These are phyloP conservation scores for Oryzias woworae DNA, from an alignment of 2,113 vertebrate genomes.

Conservation along the genomic window DNA sequence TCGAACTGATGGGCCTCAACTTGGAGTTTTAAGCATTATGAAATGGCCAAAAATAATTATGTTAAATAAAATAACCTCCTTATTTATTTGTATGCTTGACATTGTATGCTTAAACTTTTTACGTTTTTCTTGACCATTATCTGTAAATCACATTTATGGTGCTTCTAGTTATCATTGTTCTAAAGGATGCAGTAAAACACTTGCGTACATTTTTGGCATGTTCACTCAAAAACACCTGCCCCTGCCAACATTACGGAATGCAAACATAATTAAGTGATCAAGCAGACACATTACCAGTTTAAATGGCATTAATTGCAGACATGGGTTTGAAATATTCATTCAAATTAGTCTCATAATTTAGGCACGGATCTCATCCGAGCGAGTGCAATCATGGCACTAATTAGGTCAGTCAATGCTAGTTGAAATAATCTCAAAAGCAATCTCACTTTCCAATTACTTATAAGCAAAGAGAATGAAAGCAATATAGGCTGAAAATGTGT, in stretches of 20 bases:
- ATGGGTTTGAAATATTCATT: slow-evolving; percentile 73
- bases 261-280: slow-evolving; percentile 72
- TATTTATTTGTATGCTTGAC: no score
- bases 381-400: slow-evolving; percentile 66
- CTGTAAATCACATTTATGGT: no score
- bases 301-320: slow-evolving; percentile 74
- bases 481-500: slow-evolving; percentile 38
- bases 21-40: no score
- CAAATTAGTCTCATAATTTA: slow-evolving; percentile 70
- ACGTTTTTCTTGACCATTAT: no score
- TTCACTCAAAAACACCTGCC: slow-evolving; percentile 54
- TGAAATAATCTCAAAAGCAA: slow-evolving; percentile 70
- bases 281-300: slow-evolving; percentile 69
- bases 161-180: background rate
- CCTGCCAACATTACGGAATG: slow-evolving; percentile 53
- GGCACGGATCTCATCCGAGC: slow-evolving; percentile 55
- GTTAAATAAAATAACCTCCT: no score
- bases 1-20: no score
- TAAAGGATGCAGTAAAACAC: slow-evolving; percentile 19
- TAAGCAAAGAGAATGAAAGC: slow-evolving; percentile 32
- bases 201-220: slow-evolving; percentile 15
- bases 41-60: no score
- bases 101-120: no score
- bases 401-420: slow-evolving; percentile 67
- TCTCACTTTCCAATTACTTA: slow-evolving; percentile 67